A percentile compares a stretch with the other conserved stretches of the same genome.
phyloP scores from a whole-genome alignment of 2,797 vertebrate species.

The Protosalanx chinensis region DNA sequence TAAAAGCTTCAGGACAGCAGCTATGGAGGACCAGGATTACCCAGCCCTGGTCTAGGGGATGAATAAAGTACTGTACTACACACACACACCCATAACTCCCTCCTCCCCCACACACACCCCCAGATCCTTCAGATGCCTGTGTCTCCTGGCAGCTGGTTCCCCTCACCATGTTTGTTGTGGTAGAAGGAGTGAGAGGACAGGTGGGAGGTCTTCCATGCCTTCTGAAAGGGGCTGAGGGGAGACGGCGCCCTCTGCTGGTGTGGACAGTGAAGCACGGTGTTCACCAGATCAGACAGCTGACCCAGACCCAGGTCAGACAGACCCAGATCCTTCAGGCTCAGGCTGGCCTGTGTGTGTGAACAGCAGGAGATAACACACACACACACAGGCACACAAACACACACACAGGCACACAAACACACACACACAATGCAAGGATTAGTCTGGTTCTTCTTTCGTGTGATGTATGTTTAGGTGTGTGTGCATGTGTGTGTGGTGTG shows the following conservation, averaged over 20 bases:
- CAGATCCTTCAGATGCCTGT: not conserved
- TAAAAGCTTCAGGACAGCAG: too few species aligned
- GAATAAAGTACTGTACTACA: too few species aligned
- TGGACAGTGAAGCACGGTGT: slow-evolving; percentile 74
- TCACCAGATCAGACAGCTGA: slow-evolving; percentile 80
- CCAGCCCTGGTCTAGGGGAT: too few species aligned
- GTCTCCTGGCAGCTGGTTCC: not conserved
- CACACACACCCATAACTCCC: not conserved
- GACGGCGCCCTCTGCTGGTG: slow-evolving; percentile 55
- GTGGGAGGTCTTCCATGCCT: slow-evolving; percentile 81
- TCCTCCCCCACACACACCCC: not conserved
- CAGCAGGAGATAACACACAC: not conserved
- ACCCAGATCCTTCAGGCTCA: slow-evolving; percentile 85
- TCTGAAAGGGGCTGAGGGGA: slow-evolving; percentile 18
- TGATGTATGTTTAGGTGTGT: not conserved
- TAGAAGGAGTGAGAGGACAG: slow-evolving; percentile 90
- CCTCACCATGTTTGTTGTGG: slow-evolving; percentile 92
- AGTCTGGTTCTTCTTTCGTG: not conserved
- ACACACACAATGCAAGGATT: not conserved
- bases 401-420: not conserved
- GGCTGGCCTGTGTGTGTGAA: slow-evolving; percentile 63
- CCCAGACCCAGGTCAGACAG: slow-evolving; percentile 81
- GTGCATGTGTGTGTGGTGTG: not conserved
- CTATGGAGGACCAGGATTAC: too few species aligned
- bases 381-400: slow-evolving; percentile 8